phyloP scores from a whole-genome alignment of 1,140 invertebrate genomes.

The Cherax quadricarinatus region DNA sequence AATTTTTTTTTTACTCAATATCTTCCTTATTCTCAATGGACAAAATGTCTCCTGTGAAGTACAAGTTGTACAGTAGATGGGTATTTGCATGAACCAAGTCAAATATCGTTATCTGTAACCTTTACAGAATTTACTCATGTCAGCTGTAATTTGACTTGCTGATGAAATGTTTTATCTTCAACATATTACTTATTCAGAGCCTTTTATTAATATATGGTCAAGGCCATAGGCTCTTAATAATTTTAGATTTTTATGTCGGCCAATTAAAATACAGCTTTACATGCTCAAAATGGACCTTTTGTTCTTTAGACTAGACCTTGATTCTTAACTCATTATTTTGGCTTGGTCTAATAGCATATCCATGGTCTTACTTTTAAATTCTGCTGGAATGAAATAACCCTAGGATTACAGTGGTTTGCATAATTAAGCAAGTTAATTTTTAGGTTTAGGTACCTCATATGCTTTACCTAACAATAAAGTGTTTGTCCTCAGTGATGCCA shows the following conservation, averaged over 20 bases:
- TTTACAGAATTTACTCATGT: conserved; percentile 9
- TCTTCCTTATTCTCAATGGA: conserved; percentile 61
- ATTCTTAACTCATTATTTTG: not conserved
- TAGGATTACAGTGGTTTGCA: conserved; percentile 25
- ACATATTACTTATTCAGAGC: not conserved
- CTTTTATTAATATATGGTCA: not conserved
- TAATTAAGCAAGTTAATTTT: conserved; percentile 35
- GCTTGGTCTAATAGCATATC: conserved; percentile 1
- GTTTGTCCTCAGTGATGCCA: conserved; percentile 31
- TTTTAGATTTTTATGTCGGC: not conserved
- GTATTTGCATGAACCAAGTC: conserved; percentile 52
- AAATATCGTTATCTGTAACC: conserved; percentile 4
- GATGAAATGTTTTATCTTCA: not conserved
- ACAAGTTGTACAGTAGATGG: conserved; percentile 52
- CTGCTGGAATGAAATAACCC: conserved; percentile 23
- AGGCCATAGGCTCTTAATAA: not conserved
- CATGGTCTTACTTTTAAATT: conserved; percentile 12
- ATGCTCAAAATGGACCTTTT: not conserved
- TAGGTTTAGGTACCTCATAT: conserved; percentile 32
- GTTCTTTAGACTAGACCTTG: not conserved
- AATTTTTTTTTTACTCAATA: conserved; percentile 55
- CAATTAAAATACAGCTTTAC: conserved; percentile 36
- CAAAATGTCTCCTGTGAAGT: conserved; percentile 62
- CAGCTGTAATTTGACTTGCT: conserved; percentile 54
- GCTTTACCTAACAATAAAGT: conserved; percentile 31